Percentiles rank a stretch among this genome's conserved stretches.
Conservation (phyloP, 2,113 vertebrate genomes). For the Pogonocichla stellata region DNA sequence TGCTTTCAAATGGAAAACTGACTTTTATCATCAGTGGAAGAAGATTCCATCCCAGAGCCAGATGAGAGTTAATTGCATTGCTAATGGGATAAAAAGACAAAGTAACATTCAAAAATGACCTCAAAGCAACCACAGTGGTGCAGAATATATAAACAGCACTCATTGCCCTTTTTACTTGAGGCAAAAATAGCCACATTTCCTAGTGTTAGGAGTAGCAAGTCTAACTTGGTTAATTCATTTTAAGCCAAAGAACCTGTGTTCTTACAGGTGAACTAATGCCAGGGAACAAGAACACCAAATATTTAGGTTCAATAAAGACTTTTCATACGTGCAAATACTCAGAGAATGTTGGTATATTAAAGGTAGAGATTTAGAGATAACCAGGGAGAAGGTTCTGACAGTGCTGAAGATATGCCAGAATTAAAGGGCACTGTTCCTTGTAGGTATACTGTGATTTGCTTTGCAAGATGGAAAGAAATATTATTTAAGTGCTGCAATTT, state of each 20-base stretch:
- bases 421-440: not conserved
- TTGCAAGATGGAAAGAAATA: not conserved
- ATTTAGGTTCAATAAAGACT: not conserved
- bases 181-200: not conserved
- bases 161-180: accelerated
- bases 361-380: not conserved
- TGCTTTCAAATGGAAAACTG: not conserved
- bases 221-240: not conserved
- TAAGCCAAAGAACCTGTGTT: not conserved
- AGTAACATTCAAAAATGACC: not conserved
- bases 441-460: not conserved
- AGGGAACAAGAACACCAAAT: not conserved
- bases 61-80: not conserved
- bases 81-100: not conserved
- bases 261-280: not conserved
- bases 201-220: not conserved
- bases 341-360: not conserved
- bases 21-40: not conserved
- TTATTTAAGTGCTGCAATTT: not conserved
- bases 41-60: not conserved
- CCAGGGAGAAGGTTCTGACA: not conserved
- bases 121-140: not conserved
- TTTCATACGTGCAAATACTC: accelerated
- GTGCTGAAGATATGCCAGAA: not conserved
- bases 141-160: not conserved